Conservation (phyloP, 2,113 vertebrate species). For the Eulemur macaco region DNA sequence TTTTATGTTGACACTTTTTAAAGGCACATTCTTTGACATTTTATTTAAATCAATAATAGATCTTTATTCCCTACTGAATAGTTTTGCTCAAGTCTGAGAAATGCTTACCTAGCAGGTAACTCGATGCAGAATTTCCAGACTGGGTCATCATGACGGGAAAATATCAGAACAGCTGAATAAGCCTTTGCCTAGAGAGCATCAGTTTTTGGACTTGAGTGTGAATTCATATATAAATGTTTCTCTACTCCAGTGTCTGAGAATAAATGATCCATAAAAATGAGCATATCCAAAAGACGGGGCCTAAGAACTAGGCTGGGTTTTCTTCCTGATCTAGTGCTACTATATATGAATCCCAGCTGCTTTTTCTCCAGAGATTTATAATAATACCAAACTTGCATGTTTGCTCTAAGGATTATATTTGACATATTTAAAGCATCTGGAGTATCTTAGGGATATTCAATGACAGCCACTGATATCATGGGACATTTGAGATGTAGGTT, state of each 20-base stretch:
- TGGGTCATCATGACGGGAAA: neutral
- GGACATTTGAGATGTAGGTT: constrained; percentile 43
- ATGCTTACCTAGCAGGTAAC: neutral
- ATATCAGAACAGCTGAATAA: neutral
- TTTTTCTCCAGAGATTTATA: neutral
- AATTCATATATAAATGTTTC: neutral
- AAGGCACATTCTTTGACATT: constrained; percentile 1
- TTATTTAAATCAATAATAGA: neutral
- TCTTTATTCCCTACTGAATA: neutral
- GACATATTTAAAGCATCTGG: constrained; percentile 63
- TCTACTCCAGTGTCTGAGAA: neutral
- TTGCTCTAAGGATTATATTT: constrained; percentile 25
- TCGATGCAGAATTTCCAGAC: neutral
- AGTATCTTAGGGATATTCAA: constrained; percentile 4
- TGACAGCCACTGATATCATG: constrained; percentile 38
- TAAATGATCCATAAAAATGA: neutral
- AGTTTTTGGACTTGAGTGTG: neutral
- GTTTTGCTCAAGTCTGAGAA: neutral
- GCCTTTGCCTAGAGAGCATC: neutral
- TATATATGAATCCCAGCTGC: neutral
- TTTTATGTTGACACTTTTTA: neutral
- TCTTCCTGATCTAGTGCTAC: neutral
- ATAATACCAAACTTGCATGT: neutral
- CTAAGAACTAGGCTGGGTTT: neutral
- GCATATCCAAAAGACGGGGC: neutral